Base-by-base conservation (phyloP, 1,140 invertebrate species). In the Zaprionus africanus region DNA sequence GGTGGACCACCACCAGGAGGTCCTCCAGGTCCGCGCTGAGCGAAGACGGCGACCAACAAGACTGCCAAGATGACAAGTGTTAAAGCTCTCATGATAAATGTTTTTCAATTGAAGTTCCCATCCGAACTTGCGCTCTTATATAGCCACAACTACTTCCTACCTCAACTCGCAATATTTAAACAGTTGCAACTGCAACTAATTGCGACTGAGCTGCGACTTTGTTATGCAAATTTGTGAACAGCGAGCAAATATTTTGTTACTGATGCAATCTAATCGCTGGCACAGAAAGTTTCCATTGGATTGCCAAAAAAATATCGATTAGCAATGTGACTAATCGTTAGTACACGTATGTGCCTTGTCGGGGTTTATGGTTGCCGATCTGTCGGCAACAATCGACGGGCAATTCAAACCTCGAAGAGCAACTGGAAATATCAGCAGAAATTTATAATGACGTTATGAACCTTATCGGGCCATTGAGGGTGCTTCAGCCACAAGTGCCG, bases 31-130 rank as follows among this genome's bases (percentile, higher is more conserved):
- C 59, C 63, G 11, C 61, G 56, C n/a, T 67, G 69, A 9, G 69
- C 75, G 22, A 67, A 17, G 4, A 78, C 76, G 43, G 59, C 70
- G n/a, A 75, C 64, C 60, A 75, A 31, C 22, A 78, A 51, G 11
- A 75, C 12, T 4, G 76, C 76, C 7, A 78, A 75, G 12, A 78
- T 51, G 26, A 26, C 76, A 57, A 78, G 22, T 53, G 71, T 78
- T 19, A 78, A 17, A 60, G 71, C 46, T 64, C 65, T 60, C 76
- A 78, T 78, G 34, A 60, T 78, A n/a, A 11, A n/a, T 38, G 13
- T 7, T 4, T 65, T 56, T 46, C 31, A 28, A 63, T 65, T 57
- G 59, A 9, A 1, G 43, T 60, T 12, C 4, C 28, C 13, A 38
- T 1, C 17, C 1, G 36, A 58, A 15, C 56, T 26, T 5, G 59